phyloP scores from a whole-genome alignment of 2,113 vertebrate genomes.

The Hiodon alosoides region DNA sequence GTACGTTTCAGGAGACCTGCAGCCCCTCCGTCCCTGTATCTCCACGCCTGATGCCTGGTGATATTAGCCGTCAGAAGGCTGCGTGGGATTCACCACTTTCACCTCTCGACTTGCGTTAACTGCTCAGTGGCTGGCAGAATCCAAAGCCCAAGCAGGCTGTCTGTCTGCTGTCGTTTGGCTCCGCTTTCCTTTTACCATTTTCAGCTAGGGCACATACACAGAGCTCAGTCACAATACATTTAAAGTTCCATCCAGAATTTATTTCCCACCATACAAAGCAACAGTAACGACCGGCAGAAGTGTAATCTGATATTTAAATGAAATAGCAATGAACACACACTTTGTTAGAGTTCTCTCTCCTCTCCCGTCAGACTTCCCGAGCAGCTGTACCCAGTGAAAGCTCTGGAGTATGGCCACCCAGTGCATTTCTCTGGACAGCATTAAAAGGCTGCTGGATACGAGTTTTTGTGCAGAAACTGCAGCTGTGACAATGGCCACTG shows the following conservation, averaged over 20 bases:
- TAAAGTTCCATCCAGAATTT: neutral
- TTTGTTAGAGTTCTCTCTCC: neutral
- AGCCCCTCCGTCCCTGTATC: neutral
- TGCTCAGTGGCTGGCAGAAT: neutral
- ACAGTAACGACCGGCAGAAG: neutral
- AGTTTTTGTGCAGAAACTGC: neutral
- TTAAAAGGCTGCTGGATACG: neutral
- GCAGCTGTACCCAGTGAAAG: neutral
- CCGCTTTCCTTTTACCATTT: neutral
- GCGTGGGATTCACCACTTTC: conserved; percentile 11
- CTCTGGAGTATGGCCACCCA: conserved; percentile 7
- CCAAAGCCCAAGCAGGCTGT: conserved; percentile 2
- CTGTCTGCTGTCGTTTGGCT: neutral
- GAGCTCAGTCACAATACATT: neutral
- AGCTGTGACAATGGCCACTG: neutral
- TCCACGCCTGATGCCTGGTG: neutral
- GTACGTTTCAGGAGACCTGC: neutral
- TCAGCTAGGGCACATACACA: neutral
- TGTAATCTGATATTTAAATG: too few species aligned
- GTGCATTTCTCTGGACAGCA: neutral
- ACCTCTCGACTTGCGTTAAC: conserved; percentile 11
- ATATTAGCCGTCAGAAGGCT: conserved; percentile 10
- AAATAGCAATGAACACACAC: neutral
- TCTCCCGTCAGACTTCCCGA: neutral
- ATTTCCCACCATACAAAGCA: neutral